A percentile compares a stretch with the other conserved stretches of the same genome.
These are phyloP conservation scores for Listrodromus nycthemerus DNA, from an alignment of 2,888 invertebrate species.

Conservation along the genomic window DNA sequence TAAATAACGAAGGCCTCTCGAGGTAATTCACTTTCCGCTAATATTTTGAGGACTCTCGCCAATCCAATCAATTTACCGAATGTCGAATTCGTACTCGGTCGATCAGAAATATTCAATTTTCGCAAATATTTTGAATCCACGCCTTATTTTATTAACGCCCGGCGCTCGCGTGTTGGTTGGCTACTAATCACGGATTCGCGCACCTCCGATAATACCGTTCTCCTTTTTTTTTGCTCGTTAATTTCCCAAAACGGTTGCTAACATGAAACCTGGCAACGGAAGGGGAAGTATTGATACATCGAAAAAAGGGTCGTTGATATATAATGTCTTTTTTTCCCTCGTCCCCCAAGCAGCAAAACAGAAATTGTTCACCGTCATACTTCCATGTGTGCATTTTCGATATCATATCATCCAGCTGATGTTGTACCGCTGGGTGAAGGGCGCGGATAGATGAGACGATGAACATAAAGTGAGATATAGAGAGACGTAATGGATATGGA, in stretches of 20 bases:
- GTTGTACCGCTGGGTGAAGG: background rate
- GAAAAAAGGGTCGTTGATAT: background rate
- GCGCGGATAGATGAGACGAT: slow-evolving; percentile 16
- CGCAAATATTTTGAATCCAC: background rate
- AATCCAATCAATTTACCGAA: background rate
- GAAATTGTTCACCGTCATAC: slow-evolving; percentile 32
- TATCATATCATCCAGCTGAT: slow-evolving; percentile 32
- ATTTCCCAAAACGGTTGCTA: background rate
- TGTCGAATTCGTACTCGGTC: background rate
- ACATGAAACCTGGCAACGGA: background rate
- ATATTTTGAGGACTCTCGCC: background rate
- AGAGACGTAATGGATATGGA: slow-evolving; percentile 1
- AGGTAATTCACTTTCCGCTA: background rate
- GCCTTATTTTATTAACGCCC: background rate
- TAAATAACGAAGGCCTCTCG: background rate
- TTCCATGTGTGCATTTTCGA: slow-evolving; percentile 34
- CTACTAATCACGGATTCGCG: background rate
- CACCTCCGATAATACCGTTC: background rate
- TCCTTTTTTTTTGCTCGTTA: background rate
- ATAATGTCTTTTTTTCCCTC: background rate
- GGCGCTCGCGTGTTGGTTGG: background rate
- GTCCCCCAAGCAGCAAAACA: slow-evolving; percentile 3
- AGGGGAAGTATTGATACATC: background rate
- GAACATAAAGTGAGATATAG: slow-evolving; percentile 2
- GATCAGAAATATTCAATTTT: background rate